Percentiles rank a stretch among this genome's conserved stretches.
phyloP scores from a whole-genome alignment of 2,113 vertebrate genomes.

The Cyprinus carpio region DNA sequence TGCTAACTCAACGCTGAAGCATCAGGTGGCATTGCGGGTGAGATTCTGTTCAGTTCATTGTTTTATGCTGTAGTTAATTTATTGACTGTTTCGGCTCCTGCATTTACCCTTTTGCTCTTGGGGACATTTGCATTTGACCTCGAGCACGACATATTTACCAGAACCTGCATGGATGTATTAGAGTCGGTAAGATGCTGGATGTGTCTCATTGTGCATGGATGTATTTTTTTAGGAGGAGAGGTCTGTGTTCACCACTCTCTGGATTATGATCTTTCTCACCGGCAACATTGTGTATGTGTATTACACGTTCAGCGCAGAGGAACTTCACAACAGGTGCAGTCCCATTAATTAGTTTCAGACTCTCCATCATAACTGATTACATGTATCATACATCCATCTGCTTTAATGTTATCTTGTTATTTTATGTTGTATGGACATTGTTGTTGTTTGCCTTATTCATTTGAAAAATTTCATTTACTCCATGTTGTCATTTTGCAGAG shows the following conservation, averaged over 20 bases:
- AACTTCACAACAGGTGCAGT: constrained; percentile 90
- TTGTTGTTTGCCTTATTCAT: constrained; percentile 23
- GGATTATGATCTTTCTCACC: constrained; percentile 88
- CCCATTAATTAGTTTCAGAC: not conserved
- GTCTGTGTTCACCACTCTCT: constrained; percentile 86
- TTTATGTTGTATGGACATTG: not conserved
- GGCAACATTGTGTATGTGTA: constrained; percentile 91
- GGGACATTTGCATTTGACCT: not conserved
- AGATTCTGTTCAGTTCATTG: constrained; percentile 47
- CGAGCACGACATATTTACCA: not conserved
- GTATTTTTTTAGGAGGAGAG: constrained; percentile 84
- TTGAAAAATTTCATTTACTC: constrained; percentile 23
- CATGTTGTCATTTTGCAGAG: constrained; percentile 29
- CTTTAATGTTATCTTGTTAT: constrained; percentile 9
- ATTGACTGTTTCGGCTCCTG: not conserved
- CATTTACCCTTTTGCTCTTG: not conserved
- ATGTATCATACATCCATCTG: not conserved
- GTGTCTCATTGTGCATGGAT: constrained; percentile 29
- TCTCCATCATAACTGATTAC: not conserved
- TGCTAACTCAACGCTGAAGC: constrained; percentile 89
- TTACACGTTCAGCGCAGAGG: constrained; percentile 91
- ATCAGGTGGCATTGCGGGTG: constrained; percentile 94
- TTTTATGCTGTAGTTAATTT: not conserved
- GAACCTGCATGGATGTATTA: too few species aligned
- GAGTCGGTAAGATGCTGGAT: too few species aligned